Evolutionary conservation across 2,113 vertebrate genomes (phyloP), one percentile per base, ranked within the genome.

Genomic region (Trachemys scripta): DNA sequence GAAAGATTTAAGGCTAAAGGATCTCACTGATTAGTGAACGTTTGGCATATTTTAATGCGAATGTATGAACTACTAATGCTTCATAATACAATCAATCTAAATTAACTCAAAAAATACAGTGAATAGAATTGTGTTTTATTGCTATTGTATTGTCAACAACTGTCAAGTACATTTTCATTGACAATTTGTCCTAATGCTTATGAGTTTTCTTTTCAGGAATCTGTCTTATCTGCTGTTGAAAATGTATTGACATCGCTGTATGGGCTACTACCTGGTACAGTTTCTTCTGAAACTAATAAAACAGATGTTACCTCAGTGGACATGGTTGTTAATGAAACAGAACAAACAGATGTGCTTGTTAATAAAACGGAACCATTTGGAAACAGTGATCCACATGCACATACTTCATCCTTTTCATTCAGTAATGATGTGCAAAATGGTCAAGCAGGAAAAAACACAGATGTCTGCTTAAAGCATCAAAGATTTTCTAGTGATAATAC

Each of bases 221-320:
- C 98, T 90, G 98, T 99, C 80, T 98, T 99, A 81, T 97, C 98
- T 83, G 99, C 99, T 90, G 91, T 99, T 94, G 99, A 99, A 97
- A 98, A 98, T n/a, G 97, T 99, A 90, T 97, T 99, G 97, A 99
- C 98, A 93, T 99, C 99, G 38, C 96, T 99, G 76, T 99, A 99
- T 80, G 99, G 99, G 75, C 98, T 98, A 96, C 97, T 98, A 96
- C 95, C 98, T 84, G 93, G 78, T 88, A 2, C 94, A 90, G 82
- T 98, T 90, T 95, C 97, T 86, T 72, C 87, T 89, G 97, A 98
- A 97, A 97, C 92, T 97, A 97, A 96, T 95, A 97, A 96, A 98
- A 88, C 97, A 97, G 97, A 97, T 97, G 89, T 90, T 94, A 98
- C 94, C 88, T 96, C 97, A 84, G 95, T 96, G 97, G 98, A 98